Percentiles rank a stretch among this genome's conserved stretches.
These are phyloP conservation scores for Mizuhopecten yessoensis DNA, from an alignment of 1,140 invertebrate species.

Conservation along the genomic window DNA sequence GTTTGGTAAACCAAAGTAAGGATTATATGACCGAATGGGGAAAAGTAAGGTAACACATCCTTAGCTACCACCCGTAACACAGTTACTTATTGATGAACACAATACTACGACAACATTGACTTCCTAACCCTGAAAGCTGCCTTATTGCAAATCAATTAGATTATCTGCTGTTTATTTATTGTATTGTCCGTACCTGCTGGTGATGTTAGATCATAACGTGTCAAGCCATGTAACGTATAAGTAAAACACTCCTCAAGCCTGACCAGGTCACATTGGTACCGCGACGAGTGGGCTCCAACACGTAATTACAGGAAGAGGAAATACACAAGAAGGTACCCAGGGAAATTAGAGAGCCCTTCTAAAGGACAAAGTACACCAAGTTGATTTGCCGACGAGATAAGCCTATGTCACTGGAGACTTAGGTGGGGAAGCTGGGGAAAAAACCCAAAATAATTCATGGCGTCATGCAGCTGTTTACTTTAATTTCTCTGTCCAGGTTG, in stretches of 20 bases:
- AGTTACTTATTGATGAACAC: neutral
- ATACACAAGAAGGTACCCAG: constrained; percentile 5
- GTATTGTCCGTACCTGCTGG: neutral
- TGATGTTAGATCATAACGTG: neutral
- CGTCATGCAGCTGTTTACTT: neutral
- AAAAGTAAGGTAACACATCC: neutral
- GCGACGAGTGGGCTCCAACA: neutral
- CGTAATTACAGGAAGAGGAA: neutral
- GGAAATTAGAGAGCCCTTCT: neutral
- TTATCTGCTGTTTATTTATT: neutral
- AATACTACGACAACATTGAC: neutral
- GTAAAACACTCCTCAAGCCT: neutral
- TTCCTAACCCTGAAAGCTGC: neutral
- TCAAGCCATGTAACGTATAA: neutral
- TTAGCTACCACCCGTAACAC: neutral
- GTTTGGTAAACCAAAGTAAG: no score
- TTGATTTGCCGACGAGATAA: constrained; percentile 10
- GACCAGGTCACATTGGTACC: neutral
- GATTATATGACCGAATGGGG: no score
- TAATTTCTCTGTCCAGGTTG: neutral
- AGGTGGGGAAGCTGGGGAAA: neutral
- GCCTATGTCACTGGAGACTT: neutral
- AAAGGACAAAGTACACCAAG: neutral
- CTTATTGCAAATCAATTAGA: neutral
- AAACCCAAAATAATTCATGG: neutral